A percentile compares a stretch with the other conserved stretches of the same genome.
These are phyloP conservation scores for Calyptomena viridis DNA, from an alignment of 2,113 vertebrate genomes.

Conservation along the genomic window DNA sequence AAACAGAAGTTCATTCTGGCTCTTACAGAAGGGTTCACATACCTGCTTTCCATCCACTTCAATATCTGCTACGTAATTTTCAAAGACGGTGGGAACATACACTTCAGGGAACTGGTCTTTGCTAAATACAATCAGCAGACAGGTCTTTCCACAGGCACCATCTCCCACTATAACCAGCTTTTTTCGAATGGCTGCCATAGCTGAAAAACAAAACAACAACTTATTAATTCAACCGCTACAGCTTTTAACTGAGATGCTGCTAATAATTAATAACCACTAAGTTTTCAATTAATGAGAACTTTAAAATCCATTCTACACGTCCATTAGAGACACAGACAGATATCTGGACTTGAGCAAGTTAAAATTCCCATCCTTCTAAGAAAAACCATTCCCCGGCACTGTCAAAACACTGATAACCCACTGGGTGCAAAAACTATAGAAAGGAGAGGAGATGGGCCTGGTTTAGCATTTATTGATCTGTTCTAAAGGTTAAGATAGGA, in stretches of 20 bases:
- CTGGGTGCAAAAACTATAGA: not conserved
- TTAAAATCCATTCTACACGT: not conserved
- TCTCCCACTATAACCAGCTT: slow-evolving; percentile 99
- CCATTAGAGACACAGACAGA: not conserved
- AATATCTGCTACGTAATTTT: slow-evolving; percentile 98
- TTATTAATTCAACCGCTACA: not conserved
- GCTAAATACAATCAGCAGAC: slow-evolving; percentile 97
- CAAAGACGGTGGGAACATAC: slow-evolving; percentile 96
- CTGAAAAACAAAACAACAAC: slow-evolving; percentile 63
- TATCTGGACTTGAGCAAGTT: not conserved
- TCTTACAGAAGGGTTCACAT: not conserved
- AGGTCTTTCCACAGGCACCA: slow-evolving; percentile 97
- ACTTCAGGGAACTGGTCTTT: slow-evolving; percentile 99
- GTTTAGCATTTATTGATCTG: not conserved
- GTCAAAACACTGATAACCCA: not conserved
- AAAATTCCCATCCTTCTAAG: not conserved
- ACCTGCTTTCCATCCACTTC: slow-evolving; percentile 98
- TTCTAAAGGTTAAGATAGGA: not conserved
- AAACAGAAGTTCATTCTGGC: not conserved
- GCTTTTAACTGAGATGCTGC: not conserved
- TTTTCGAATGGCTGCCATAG: slow-evolving; percentile 98
- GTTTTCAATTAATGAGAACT: not conserved
- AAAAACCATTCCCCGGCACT: not conserved
- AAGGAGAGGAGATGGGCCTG: not conserved
- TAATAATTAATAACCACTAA: not conserved